These are phyloP conservation scores for Percopsis omiscomaycus DNA, from an alignment of 2,797 vertebrate species.

Conservation along the genomic window DNA sequence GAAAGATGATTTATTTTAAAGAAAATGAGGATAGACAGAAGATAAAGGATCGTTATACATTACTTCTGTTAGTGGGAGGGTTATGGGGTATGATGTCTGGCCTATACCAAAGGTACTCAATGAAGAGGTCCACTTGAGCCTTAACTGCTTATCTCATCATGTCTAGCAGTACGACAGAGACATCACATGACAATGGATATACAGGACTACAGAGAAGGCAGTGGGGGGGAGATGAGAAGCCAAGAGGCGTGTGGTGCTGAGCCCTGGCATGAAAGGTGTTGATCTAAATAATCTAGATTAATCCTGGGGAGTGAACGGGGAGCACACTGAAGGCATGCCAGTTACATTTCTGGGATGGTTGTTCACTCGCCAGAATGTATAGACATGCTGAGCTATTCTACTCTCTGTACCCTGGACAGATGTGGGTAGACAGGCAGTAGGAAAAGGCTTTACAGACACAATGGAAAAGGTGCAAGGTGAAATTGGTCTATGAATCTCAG, in stretches of 20 bases:
- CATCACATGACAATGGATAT: constrained; percentile 9
- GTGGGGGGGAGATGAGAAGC: constrained; percentile 20
- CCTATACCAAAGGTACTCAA: neutral
- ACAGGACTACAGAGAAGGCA: constrained; percentile 14
- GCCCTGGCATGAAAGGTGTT: constrained; percentile 33
- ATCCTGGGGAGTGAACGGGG: constrained; percentile 50
- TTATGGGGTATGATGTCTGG: neutral
- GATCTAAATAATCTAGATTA: constrained; percentile 57
- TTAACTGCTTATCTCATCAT: constrained; percentile 2
- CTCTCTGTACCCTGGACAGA: constrained; percentile 45
- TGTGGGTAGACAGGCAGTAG: constrained; percentile 47
- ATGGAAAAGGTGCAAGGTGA: constrained; percentile 54
- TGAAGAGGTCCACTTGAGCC: neutral
- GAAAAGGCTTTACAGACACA: constrained; percentile 53
- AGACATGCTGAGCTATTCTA: constrained; percentile 52
- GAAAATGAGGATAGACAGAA: no score
- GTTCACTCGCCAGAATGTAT: constrained; percentile 45
- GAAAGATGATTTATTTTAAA: no score
- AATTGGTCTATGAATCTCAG: constrained; percentile 43
- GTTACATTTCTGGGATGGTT: constrained; percentile 48
- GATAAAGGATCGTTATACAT: no score
- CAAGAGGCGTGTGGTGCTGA: constrained; percentile 22
- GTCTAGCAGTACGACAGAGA: constrained; percentile 2
- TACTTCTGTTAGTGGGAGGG: no score
- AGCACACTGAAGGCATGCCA: constrained; percentile 40